phyloP scores from a whole-genome alignment of 2,797 vertebrate species.

The Pseudochirops cupreus region DNA sequence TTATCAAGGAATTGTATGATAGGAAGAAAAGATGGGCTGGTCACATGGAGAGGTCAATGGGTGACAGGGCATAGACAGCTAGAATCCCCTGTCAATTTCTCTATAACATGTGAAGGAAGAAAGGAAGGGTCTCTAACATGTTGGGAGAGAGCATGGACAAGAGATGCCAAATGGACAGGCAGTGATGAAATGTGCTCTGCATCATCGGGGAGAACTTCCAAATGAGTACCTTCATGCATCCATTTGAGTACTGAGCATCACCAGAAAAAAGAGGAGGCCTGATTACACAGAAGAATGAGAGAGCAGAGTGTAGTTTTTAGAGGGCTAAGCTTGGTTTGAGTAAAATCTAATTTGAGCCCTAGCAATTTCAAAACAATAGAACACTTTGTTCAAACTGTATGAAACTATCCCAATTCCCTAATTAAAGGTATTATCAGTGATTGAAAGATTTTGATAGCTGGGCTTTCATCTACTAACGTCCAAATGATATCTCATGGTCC shows the following conservation, averaged over 20 bases:
- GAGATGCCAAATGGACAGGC: too few relatives aligned
- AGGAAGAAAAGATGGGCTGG: background rate
- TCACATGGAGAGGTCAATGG: background rate
- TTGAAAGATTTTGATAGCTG: conserved; percentile 42
- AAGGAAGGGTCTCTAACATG: too few relatives aligned
- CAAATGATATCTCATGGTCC: background rate
- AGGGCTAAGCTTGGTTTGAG: background rate
- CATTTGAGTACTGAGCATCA: too few relatives aligned
- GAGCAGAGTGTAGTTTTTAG: background rate
- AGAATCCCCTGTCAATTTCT: too few relatives aligned
- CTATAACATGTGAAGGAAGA: too few relatives aligned
- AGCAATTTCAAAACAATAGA: conserved; percentile 34
- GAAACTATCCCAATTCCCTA: conserved; percentile 48
- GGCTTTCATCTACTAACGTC: conserved; percentile 45
- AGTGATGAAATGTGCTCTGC: too few relatives aligned
- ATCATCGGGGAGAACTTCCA: too few relatives aligned
- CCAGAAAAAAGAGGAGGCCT: background rate
- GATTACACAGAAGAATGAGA: background rate
- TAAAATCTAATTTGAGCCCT: conserved; percentile 22
- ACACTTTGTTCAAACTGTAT: conserved; percentile 20
- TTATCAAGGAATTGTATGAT: background rate
- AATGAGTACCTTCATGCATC: too few relatives aligned
- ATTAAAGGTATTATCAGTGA: conserved; percentile 67
- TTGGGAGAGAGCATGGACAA: too few relatives aligned
- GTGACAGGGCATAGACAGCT: too few relatives aligned